These are phyloP conservation scores for Andrena fulva DNA, from an alignment of 2,888 invertebrate genomes.

Conservation along the genomic window DNA sequence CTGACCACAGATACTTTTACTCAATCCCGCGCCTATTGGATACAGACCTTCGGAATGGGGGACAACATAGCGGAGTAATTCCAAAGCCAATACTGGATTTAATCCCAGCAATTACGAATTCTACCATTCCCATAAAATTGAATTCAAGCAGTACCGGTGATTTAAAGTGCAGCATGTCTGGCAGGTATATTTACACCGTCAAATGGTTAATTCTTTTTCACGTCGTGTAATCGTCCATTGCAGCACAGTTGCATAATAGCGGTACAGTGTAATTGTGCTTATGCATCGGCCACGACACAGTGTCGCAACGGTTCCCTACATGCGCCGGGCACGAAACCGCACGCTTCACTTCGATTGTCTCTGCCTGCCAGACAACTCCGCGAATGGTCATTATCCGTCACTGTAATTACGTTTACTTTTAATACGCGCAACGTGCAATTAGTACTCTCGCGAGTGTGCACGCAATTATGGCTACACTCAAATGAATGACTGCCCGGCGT, in stretches of 20 bases:
- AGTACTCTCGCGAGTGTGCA: neutral
- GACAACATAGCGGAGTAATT: no score
- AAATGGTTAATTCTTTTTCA: neutral
- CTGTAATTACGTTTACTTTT: constrained; percentile 37
- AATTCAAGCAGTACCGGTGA: no score
- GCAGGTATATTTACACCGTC: no score
- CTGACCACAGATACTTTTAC: no score
- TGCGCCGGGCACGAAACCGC: neutral
- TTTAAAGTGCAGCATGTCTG: no score
- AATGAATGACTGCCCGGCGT: neutral
- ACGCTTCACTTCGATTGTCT: constrained; percentile 15
- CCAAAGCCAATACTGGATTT: no score
- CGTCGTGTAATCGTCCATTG: neutral
- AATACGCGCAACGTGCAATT: constrained; percentile 14
- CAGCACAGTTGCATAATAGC: constrained; percentile 3
- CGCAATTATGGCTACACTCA: neutral
- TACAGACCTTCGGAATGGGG: no score
- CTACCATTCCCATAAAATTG: no score
- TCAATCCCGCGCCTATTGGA: no score
- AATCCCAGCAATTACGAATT: no score
- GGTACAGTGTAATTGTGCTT: constrained; percentile 3
- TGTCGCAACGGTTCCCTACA: constrained; percentile 15
- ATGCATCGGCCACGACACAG: constrained; percentile 7
- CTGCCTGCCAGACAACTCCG: neutral
- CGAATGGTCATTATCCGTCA: constrained; percentile 21